Base-by-base conservation (phyloP, 64 coral and sea anemone genomes). In the Montipora sp. region DNA sequence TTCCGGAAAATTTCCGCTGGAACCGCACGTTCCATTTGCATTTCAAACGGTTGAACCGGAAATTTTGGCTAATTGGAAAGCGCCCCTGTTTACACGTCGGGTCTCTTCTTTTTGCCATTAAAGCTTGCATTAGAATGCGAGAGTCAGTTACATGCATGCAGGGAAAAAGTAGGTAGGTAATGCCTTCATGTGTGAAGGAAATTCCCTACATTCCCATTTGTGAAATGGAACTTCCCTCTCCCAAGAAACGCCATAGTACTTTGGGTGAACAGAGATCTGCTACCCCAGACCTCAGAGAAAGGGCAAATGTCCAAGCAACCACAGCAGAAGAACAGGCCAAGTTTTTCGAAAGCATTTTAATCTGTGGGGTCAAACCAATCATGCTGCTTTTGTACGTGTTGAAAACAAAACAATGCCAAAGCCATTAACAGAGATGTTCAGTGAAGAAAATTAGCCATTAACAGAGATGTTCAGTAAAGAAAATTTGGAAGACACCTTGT, bases 151-250 rank as follows among this genome's bases (percentile, higher is more conserved):
- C 27, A 27, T 27, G 27, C 1, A 27, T 1, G 27, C 27, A 27
- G 27, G 27, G 1, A 27, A 27, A 27, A 27, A 27, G 27, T 1
- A 27, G 27, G 27, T 27, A 1, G 27, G 27, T 27, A 27, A 27
- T 27, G 27, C 27, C 27, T 27, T 27, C 27, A 27, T 27, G 27
- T 27, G 27, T 27, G 27, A 27, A 27, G 27, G 1, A 27, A 27
- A 27, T 27, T 27, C 27, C 27, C 27, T 27, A 27, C 27, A 27
- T 27, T 27, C 84, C 84, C 67, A 63, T 93, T 50, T 79, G 61
- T 69, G 83, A 93, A 81, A 93, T 88, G 77, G 92, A 93, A 19
- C 63, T 93, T 49, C 79, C 83, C 60, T 93, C 91, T 20, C 83
- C 91, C 10, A 93, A 88, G 81, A 87, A 81, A 65, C 73, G 55